These are phyloP conservation scores for Hirtodrosophila cameraria DNA, from an alignment of 2,888 invertebrate species.

Conservation along the genomic window DNA sequence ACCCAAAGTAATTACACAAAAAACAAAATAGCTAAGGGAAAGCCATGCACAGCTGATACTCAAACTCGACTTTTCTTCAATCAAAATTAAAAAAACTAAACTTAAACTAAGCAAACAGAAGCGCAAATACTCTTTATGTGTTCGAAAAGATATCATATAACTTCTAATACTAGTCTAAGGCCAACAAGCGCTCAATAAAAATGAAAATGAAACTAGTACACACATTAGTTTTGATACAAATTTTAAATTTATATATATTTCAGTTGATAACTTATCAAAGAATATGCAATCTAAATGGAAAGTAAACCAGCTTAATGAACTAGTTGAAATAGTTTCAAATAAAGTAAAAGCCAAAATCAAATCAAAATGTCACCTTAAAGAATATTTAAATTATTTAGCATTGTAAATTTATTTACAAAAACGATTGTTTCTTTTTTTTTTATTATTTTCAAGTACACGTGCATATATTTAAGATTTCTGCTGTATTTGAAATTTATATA, in stretches of 20 bases:
- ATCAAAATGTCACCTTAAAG: constrained; percentile 28
- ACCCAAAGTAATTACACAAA: constrained; percentile 47
- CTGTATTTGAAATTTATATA: too few relatives aligned
- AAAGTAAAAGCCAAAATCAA: constrained; percentile 23
- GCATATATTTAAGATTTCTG: too few relatives aligned
- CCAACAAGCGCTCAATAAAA: too few relatives aligned
- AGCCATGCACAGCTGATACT: constrained; percentile 1
- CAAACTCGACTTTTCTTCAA: constrained; percentile 34
- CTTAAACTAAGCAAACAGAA: constrained; percentile 9
- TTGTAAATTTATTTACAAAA: not conserved
- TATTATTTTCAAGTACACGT: too few relatives aligned
- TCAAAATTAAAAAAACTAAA: constrained; percentile 33
- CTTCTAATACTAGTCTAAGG: too few relatives aligned
- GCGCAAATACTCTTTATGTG: constrained; percentile 28
- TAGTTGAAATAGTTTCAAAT: constrained; percentile 26
- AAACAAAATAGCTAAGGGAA: constrained; percentile 18
- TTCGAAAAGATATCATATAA: too few relatives aligned
- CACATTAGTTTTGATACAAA: too few relatives aligned
- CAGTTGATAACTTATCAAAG: constrained; percentile 2
- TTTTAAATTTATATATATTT: not conserved
- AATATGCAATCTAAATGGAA: constrained; percentile 23
- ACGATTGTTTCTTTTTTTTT: not conserved
- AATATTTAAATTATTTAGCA: constrained; percentile 2
- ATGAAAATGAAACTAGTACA: not conserved
- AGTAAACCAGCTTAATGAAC: constrained; percentile 33